Conservation (phyloP, 2,888 invertebrate species). For the Oligia latruncula region DNA sequence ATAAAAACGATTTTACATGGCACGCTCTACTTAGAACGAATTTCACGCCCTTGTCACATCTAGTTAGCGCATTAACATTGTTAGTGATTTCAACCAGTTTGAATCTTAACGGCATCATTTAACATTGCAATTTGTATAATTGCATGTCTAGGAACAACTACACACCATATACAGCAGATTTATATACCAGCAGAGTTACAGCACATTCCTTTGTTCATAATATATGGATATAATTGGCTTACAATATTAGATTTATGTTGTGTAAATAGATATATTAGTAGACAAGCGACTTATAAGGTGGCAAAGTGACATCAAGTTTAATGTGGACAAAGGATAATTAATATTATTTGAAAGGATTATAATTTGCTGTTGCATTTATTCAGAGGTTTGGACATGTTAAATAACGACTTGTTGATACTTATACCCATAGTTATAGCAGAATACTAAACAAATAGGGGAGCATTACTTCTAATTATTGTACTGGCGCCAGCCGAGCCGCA, state of each 20-base stretch:
- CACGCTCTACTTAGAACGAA: constrained; percentile 67
- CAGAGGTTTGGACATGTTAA: constrained; percentile 8
- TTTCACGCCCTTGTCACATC: constrained; percentile 74
- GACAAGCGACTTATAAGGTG: constrained; percentile 50
- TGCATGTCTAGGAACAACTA: constrained; percentile 65
- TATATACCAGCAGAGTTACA: constrained; percentile 27
- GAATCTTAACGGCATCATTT: constrained; percentile 75
- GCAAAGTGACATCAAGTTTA: constrained; percentile 28
- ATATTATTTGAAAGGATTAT: constrained; percentile 41
- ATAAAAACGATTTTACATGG: constrained; percentile 25
- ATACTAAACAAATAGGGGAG: neutral
- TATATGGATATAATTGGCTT: constrained; percentile 58
- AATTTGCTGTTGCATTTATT: constrained; percentile 24
- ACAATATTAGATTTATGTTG: constrained; percentile 51
- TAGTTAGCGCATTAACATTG: constrained; percentile 64
- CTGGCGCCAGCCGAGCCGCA: neutral
- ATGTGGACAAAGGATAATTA: constrained; percentile 60
- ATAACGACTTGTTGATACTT: neutral
- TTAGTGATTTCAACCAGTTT: constrained; percentile 64
- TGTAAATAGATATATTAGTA: constrained; percentile 32
- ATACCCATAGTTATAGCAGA: neutral
- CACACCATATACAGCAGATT: constrained; percentile 61
- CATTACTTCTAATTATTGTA: neutral
- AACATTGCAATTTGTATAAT: constrained; percentile 72
- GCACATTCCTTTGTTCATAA: constrained; percentile 62